These are phyloP conservation scores for Euglossa dilemma DNA, from an alignment of 1,140 invertebrate species.

Conservation along the genomic window DNA sequence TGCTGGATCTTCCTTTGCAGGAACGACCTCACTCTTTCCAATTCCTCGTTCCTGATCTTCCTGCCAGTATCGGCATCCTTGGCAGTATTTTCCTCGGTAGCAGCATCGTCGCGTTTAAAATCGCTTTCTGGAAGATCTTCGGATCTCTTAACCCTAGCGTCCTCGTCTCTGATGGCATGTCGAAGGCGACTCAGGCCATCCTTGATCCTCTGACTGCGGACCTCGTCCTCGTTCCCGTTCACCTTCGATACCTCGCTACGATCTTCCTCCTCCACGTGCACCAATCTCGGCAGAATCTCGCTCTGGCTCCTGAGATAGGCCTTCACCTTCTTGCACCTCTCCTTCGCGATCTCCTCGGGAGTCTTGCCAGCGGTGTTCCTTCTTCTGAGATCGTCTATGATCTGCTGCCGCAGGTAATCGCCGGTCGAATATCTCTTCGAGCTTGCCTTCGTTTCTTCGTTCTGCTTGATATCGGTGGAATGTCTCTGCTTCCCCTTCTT, in stretches of 20 bases:
- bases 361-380: conserved; percentile 48
- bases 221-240: not conserved
- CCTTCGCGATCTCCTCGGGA: conserved; percentile 61
- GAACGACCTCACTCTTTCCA: conserved; percentile 67
- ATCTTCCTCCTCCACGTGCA: conserved; percentile 35
- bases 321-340: conserved; percentile 69
- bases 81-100: not conserved
- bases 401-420: conserved; percentile 74
- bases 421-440: conserved; percentile 69
- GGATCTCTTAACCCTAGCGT: not conserved
- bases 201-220: not conserved
- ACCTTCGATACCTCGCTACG: not conserved
- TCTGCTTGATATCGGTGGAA: conserved; percentile 37
- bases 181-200: conserved; percentile 14
- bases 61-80: no score
- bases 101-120: no score
- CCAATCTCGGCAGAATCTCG: conserved; percentile 37
- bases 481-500: conserved; percentile 54
- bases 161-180: not conserved
- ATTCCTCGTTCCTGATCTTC: conserved; percentile 46
- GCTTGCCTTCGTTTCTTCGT: not conserved
- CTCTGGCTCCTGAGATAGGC: conserved; percentile 65
- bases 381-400: conserved; percentile 66
- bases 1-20: conserved; percentile 67
- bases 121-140: not conserved